Conservation (phyloP, 92 coral and sea anemone species). For the Bergia puertoricense region DNA sequence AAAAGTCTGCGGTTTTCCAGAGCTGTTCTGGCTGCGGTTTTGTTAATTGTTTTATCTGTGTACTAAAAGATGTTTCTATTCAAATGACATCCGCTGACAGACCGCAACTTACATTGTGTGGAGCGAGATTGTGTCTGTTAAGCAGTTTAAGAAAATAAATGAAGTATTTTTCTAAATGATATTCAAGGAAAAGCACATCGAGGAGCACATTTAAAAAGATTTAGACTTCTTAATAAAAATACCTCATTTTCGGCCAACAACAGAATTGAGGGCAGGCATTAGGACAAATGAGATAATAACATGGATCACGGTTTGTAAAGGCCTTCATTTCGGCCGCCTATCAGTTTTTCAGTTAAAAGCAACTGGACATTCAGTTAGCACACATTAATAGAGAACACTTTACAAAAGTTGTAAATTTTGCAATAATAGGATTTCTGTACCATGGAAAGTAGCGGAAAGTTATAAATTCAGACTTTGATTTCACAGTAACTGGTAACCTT, state of each 20-base stretch:
- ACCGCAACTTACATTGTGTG: conserved; percentile 13
- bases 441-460: neutral
- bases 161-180: too few relatives aligned
- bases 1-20: neutral
- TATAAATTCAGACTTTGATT: too few relatives aligned
- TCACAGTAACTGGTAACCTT: neutral
- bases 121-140: neutral
- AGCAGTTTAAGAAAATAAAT: neutral
- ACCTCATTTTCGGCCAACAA: too few relatives aligned
- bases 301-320: neutral
- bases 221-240: too few relatives aligned
- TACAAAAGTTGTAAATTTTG: neutral
- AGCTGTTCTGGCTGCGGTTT: conserved; percentile 21
- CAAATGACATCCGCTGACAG: conserved; percentile 26
- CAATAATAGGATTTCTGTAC: neutral
- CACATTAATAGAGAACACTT: too few relatives aligned
- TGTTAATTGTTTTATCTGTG: conserved; percentile 37
- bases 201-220: too few relatives aligned
- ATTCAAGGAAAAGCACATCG: neutral
- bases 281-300: neutral
- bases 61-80: conserved; percentile 33
- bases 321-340: neutral
- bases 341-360: neutral
- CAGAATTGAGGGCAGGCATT: neutral
- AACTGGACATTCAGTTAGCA: too few relatives aligned